phyloP scores from a whole-genome alignment of 2,888 invertebrate species.

The Furcula furcula region DNA sequence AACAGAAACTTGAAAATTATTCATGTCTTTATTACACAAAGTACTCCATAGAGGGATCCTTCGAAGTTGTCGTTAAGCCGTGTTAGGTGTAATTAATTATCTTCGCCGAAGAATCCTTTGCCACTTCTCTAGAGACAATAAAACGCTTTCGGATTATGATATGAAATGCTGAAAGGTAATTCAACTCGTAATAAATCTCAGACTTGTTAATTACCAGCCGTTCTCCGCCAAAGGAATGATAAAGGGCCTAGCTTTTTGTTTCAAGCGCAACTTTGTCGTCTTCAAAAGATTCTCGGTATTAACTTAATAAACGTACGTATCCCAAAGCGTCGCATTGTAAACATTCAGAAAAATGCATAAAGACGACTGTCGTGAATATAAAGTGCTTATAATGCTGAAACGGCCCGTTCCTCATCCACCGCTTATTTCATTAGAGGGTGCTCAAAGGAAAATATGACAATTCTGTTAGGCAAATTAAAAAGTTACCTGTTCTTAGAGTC shows the following conservation, averaged over 20 bases:
- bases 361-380: slow-evolving; percentile 18
- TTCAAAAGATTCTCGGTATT: slow-evolving; percentile 54
- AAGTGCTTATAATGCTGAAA: slow-evolving; percentile 55
- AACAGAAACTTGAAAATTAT: slow-evolving; percentile 36
- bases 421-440: slow-evolving; percentile 58
- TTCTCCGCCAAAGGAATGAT: slow-evolving; percentile 43
- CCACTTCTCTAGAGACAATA: slow-evolving; percentile 49
- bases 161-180: slow-evolving; percentile 74
- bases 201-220: slow-evolving; percentile 70
- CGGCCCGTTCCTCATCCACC: slow-evolving; percentile 40
- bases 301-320: slow-evolving; percentile 35
- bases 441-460: slow-evolving; percentile 73
- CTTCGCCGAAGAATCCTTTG: slow-evolving; percentile 34
- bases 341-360: slow-evolving; percentile 35
- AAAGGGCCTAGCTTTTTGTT: slow-evolving; percentile 59
- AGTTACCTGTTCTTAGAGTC: slow-evolving; percentile 70
- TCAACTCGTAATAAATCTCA: slow-evolving; percentile 67
- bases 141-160: slow-evolving; percentile 73
- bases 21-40: slow-evolving; percentile 46
- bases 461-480: slow-evolving; percentile 70
- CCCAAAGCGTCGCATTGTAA: slow-evolving; percentile 37
- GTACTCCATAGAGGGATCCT: slow-evolving; percentile 42
- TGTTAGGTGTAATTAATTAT: slow-evolving; percentile 69
- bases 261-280: slow-evolving; percentile 46
- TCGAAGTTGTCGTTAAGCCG: slow-evolving; percentile 51